These are phyloP conservation scores for Formica exsecta DNA, from an alignment of 1,140 invertebrate genomes.

Conservation along the genomic window DNA sequence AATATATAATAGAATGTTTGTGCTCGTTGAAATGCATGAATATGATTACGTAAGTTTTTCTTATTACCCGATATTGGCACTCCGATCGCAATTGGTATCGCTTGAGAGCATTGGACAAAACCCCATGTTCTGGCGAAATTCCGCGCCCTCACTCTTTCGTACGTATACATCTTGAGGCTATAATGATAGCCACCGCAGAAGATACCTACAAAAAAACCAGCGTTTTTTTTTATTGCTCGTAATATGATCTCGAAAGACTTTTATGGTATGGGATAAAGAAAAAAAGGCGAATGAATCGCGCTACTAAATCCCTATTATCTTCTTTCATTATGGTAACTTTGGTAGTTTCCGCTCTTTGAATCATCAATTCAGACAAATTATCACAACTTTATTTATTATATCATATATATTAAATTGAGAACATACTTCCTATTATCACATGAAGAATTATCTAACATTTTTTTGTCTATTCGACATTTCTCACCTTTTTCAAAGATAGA, in stretches of 20 bases:
- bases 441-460: too few species aligned
- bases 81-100: constrained; percentile 94
- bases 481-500: not conserved
- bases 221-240: constrained; percentile 51
- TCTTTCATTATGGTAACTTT: not conserved
- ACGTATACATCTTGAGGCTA: constrained; percentile 95
- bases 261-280: not conserved
- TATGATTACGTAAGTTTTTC: not conserved
- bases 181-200: constrained; percentile 95
- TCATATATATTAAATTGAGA: not conserved
- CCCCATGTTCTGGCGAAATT: constrained; percentile 96
- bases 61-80: constrained; percentile 93
- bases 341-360: not conserved
- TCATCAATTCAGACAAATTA: not conserved
- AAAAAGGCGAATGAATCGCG: not conserved
- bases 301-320: not conserved
- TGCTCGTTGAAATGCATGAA: not conserved
- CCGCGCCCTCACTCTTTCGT: constrained; percentile 93
- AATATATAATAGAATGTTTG: not conserved
- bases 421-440: not conserved
- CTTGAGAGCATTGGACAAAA: constrained; percentile 95
- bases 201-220: constrained; percentile 87
- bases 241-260: constrained; percentile 4
- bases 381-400: not conserved
- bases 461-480: too few species aligned